Evolutionary conservation across 2,888 invertebrate species (phyloP).

Genomic region (Idaea dimidiata): DNA sequence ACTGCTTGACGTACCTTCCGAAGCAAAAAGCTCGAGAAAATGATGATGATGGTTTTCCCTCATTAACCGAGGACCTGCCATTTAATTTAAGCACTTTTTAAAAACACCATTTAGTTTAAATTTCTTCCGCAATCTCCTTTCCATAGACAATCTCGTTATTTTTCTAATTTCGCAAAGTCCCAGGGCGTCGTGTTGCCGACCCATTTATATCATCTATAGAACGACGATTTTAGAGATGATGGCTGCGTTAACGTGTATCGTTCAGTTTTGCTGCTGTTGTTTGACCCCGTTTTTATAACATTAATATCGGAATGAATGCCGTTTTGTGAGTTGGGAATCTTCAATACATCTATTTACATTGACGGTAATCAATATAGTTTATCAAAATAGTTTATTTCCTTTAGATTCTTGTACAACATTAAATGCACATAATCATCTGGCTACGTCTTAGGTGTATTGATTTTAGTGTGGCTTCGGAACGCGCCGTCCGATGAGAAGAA

Average conservation of each 20-base stretch:
- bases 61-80: too few species aligned
- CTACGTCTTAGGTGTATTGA: too few species aligned
- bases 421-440: too few species aligned
- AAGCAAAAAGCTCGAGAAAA: too few species aligned
- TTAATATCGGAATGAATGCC: constrained; percentile 11
- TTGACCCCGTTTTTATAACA: constrained; percentile 22
- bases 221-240: constrained; percentile 37
- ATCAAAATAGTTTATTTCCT: too few species aligned
- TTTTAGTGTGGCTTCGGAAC: too few species aligned
- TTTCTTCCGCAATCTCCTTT: not conserved
- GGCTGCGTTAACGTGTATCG: constrained; percentile 25
- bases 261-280: constrained; percentile 17
- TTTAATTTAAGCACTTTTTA: not conserved
- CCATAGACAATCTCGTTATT: not conserved
- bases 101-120: not conserved
- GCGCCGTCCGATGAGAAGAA: too few species aligned
- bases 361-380: too few species aligned
- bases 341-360: too few species aligned
- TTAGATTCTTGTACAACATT: too few species aligned
- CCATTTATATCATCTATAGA: constrained; percentile 34
- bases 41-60: too few species aligned
- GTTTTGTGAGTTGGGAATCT: not conserved
- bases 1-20: too few species aligned
- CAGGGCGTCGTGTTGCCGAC: constrained; percentile 26
- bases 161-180: constrained; percentile 24